phyloP scores from a whole-genome alignment of 2,888 invertebrate species.

The Thalpophila matura region DNA sequence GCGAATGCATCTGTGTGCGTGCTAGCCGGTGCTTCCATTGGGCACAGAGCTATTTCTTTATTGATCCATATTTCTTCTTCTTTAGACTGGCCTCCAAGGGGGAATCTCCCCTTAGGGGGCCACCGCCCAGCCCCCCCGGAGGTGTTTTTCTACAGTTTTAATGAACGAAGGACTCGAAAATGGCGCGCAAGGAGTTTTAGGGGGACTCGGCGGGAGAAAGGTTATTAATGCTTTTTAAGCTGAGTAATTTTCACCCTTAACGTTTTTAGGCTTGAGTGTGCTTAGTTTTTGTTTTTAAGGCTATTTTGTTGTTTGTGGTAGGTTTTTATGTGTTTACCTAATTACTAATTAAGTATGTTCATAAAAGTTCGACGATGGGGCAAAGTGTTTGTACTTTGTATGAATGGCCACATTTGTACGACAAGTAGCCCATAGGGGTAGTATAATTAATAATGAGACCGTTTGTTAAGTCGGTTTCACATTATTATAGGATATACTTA shows the following conservation, averaged over 20 bases:
- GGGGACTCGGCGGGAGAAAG: conserved; percentile 75
- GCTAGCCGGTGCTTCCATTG: conserved; percentile 88
- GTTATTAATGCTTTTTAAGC: conserved; percentile 90
- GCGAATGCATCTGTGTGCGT: conserved; percentile 77
- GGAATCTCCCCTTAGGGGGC: conserved; percentile 58
- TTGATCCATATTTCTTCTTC: conserved; percentile 91
- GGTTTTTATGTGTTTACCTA: conserved; percentile 61
- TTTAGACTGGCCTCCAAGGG: conserved; percentile 84
- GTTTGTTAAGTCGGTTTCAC: not conserved
- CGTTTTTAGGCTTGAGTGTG: conserved; percentile 70
- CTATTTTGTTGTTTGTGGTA: conserved; percentile 57
- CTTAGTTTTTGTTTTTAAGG: conserved; percentile 72
- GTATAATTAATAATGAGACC: conserved; percentile 36
- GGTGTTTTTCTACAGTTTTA: conserved; percentile 91
- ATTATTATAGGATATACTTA: not conserved
- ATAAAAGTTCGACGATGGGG: conserved; percentile 35
- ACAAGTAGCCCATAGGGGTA: conserved; percentile 29
- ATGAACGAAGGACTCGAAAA: conserved; percentile 86
- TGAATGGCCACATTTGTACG: conserved; percentile 39
- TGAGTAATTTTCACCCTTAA: conserved; percentile 84
- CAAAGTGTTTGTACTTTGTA: conserved; percentile 24
- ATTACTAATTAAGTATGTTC: conserved; percentile 55
- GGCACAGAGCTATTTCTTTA: conserved; percentile 90
- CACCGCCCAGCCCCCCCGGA: conserved; percentile 69
- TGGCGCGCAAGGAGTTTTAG: conserved; percentile 77